phyloP scores from a whole-genome alignment of 2,113 vertebrate genomes.

The Emydocephalus ijimae region DNA sequence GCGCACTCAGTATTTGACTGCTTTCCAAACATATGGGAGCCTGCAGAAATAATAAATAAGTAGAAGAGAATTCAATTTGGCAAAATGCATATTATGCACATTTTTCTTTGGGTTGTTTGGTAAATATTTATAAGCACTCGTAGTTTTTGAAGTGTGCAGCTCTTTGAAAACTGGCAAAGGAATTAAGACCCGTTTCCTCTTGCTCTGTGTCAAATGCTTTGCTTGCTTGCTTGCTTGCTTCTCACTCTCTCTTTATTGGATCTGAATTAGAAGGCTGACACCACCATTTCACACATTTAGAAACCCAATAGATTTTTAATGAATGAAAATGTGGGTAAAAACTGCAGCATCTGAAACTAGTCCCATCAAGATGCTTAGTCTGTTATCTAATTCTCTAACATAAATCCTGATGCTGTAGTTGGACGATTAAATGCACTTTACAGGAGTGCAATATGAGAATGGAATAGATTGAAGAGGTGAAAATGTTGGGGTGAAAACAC shows the following conservation, averaged over 20 bases:
- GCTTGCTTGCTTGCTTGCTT: background rate
- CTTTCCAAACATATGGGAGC: constrained; percentile 21
- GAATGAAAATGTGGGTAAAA: background rate
- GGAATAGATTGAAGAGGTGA: background rate
- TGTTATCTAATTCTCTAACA: background rate
- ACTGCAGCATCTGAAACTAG: background rate
- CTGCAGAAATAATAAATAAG: constrained; percentile 17
- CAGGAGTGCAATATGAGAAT: background rate
- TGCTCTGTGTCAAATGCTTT: background rate
- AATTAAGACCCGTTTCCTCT: background rate
- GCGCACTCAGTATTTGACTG: background rate
- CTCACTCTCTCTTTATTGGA: background rate
- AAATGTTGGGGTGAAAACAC: background rate
- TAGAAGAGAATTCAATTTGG: constrained; percentile 30
- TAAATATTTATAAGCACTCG: constrained; percentile 56
- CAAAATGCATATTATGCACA: constrained; percentile 22
- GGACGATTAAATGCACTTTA: background rate
- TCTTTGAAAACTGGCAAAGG: constrained; percentile 2
- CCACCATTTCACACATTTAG: background rate
- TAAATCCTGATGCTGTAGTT: background rate
- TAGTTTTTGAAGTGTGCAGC: constrained; percentile 17
- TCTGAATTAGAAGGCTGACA: background rate
- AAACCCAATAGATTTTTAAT: background rate
- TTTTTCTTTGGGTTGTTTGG: constrained; percentile 26
- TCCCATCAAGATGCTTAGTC: background rate